A percentile compares a stretch with the other conserved stretches of the same genome.
Conservation (phyloP, 2,797 vertebrate genomes). For the Neomorphus geoffroyi region DNA sequence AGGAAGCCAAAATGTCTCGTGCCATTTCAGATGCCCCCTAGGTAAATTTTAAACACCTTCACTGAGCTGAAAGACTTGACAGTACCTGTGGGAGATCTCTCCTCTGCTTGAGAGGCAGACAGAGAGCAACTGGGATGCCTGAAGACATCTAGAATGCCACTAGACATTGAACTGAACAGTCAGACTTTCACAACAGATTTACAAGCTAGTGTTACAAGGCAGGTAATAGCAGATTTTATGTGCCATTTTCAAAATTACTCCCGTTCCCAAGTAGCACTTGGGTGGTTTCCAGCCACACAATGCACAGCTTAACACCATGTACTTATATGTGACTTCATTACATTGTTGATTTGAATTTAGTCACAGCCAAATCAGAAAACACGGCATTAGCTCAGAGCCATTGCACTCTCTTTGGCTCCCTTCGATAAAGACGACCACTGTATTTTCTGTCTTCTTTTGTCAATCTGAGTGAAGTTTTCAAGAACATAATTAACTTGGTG, state of each 20-base stretch:
- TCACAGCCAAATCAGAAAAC: background rate
- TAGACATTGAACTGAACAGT: background rate
- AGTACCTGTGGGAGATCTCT: background rate
- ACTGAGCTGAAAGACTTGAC: background rate
- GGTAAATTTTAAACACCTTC: background rate
- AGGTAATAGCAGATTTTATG: background rate
- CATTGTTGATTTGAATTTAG: background rate
- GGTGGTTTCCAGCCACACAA: background rate
- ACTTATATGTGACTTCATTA: background rate
- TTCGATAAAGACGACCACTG: background rate
- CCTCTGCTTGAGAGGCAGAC: background rate
- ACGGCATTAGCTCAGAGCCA: background rate
- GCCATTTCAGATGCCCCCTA: background rate
- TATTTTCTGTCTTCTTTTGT: background rate
- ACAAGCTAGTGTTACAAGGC: background rate
- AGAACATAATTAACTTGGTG: background rate
- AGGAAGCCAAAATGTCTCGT: background rate
- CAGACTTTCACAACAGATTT: background rate
- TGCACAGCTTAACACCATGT: background rate
- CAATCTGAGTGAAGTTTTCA: background rate
- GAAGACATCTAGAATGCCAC: background rate
- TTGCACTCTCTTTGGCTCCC: background rate
- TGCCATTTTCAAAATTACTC: background rate
- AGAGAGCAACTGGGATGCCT: background rate
- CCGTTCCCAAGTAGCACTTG: background rate